These are phyloP conservation scores for Phymorhynchus buccinoides DNA, from an alignment of 1,140 invertebrate species.

Conservation along the genomic window DNA sequence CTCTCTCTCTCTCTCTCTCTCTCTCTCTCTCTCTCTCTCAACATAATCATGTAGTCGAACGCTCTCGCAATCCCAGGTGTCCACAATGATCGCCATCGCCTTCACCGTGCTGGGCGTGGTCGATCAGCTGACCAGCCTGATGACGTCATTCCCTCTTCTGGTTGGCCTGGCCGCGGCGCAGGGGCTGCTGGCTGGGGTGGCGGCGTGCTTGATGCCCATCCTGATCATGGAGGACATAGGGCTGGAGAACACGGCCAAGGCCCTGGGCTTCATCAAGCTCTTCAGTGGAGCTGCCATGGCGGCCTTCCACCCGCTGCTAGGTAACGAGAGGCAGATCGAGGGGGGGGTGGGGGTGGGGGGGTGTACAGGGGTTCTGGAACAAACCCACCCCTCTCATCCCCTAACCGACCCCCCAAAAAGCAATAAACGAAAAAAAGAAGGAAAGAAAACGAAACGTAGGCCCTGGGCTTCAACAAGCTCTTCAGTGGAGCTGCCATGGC, in stretches of 20 bases:
- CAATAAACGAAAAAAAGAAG: not conserved
- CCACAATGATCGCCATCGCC: constrained; percentile 26
- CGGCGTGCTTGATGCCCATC: constrained; percentile 23
- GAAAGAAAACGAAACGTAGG: constrained; percentile 15
- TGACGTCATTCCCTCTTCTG: constrained; percentile 30
- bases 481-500: constrained; percentile 37
- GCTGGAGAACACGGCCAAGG: constrained; percentile 33
- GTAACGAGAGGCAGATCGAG: no score
- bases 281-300: constrained; percentile 37
- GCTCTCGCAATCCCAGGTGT: no score
- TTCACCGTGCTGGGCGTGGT: constrained; percentile 31
- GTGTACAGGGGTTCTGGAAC: not conserved
- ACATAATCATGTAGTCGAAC: no score
- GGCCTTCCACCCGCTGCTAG: constrained; percentile 24
- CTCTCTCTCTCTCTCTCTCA: not conserved
- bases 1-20: not conserved
- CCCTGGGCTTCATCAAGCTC: constrained; percentile 35
- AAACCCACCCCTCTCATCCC: not conserved
- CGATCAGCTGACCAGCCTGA: constrained; percentile 19
- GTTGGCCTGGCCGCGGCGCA: constrained; percentile 24
- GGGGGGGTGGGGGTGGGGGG: no score
- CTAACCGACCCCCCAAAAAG: not conserved
- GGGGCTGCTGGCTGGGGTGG: constrained; percentile 16
- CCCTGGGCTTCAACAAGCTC: constrained; percentile 35
- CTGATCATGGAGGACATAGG: constrained; percentile 40